Percentiles rank a stretch among this genome's conserved stretches.
Evolutionary conservation across 2,113 vertebrate species (phyloP).

Genomic region (Neodon shergylaensis): DNA sequence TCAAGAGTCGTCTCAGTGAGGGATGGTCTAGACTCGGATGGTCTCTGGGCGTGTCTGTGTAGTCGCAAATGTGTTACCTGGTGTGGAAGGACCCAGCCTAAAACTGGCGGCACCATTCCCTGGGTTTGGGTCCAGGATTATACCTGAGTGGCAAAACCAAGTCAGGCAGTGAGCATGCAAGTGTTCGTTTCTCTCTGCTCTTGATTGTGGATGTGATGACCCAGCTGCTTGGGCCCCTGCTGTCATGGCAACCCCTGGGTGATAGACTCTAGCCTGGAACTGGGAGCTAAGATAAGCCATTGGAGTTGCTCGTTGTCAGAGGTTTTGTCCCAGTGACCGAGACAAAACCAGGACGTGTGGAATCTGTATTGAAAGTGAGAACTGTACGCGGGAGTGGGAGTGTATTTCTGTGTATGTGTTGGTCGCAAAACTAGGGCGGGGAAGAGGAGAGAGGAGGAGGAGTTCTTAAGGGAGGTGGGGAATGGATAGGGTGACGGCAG

Average conservation of each 20-base stretch:
- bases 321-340: background rate
- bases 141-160: background rate
- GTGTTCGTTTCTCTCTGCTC: background rate
- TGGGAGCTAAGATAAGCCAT: background rate
- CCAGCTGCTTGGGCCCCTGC: background rate
- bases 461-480: background rate
- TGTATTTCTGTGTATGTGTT: background rate
- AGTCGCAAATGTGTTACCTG: background rate
- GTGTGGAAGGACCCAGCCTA: background rate
- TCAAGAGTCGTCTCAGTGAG: background rate
- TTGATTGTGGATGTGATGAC: background rate
- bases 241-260: background rate
- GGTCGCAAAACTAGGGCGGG: background rate
- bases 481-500: background rate
- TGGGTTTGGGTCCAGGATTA: background rate
- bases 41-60: background rate
- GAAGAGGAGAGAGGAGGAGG: background rate
- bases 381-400: rapidly evolving
- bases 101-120: background rate
- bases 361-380: background rate
- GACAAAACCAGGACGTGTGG: background rate
- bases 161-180: background rate
- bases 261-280: background rate
- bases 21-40: background rate
- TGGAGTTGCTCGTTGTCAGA: background rate